Evolutionary conservation across 2,797 vertebrate genomes (phyloP).

Genomic region (Galagoides demidoff): DNA sequence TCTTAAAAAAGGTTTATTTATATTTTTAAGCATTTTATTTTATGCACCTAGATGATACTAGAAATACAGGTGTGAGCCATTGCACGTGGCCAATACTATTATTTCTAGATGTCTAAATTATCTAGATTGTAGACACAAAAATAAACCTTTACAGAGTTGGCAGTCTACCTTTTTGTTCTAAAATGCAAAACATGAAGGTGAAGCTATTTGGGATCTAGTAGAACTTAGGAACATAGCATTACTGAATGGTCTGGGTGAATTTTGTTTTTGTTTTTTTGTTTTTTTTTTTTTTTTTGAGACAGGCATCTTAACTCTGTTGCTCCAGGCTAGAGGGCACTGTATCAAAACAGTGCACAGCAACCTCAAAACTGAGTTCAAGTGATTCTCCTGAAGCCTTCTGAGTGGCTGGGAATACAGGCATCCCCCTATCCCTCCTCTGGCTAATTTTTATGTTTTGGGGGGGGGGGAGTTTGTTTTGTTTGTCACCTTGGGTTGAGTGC

Average conservation of each 20-base stretch:
- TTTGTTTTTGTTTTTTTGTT: not conserved
- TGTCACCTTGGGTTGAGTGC: too few relatives aligned
- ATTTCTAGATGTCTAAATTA: conserved; percentile 43
- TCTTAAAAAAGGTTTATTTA: not conserved
- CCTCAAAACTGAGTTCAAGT: too few relatives aligned
- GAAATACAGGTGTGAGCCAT: too few relatives aligned
- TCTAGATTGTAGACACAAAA: not conserved
- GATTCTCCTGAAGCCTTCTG: too few relatives aligned
- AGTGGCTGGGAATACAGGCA: too few relatives aligned
- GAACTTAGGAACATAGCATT: not conserved
- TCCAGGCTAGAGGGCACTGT: too few relatives aligned
- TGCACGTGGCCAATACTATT: not conserved
- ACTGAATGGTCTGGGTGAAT: not conserved
- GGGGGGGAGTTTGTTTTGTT: too few relatives aligned
- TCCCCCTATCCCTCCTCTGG: too few relatives aligned
- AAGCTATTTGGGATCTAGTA: not conserved
- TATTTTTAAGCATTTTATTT: conserved; percentile 9
- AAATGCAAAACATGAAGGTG: not conserved
- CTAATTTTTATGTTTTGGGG: too few relatives aligned
- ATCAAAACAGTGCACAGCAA: too few relatives aligned
- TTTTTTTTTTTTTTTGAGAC: not conserved
- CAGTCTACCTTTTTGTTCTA: not conserved
- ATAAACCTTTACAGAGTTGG: conserved; percentile 37
- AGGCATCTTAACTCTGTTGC: too few relatives aligned
- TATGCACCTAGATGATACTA: not conserved